These are phyloP conservation scores for Trichechus manatus DNA, from an alignment of 2,113 vertebrate species.

Conservation along the genomic window DNA sequence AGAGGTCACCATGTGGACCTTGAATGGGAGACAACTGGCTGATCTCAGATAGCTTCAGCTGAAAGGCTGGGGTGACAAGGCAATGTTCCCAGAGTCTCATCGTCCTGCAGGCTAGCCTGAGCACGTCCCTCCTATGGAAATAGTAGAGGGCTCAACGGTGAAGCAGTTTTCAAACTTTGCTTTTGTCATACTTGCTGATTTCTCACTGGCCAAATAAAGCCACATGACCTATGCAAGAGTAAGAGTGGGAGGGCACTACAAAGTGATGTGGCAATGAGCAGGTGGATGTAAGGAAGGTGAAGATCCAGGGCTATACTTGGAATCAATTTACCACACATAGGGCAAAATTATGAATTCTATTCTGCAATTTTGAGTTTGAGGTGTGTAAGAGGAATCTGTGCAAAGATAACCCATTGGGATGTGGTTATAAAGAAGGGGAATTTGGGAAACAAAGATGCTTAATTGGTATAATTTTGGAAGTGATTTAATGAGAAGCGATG, in stretches of 20 bases:
- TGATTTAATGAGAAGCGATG: background rate
- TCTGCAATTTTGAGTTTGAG: background rate
- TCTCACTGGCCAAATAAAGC: background rate
- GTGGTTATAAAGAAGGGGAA: fast-evolving
- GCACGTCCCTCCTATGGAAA: fast-evolving
- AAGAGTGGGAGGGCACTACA: background rate
- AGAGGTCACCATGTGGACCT: background rate
- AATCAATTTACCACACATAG: background rate
- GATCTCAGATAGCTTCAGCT: background rate
- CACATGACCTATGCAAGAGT: too few relatives aligned
- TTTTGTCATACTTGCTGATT: background rate
- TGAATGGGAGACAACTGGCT: fast-evolving
- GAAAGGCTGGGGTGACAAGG: background rate
- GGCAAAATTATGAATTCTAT: background rate
- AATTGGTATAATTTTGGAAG: background rate
- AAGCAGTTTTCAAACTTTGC: background rate
- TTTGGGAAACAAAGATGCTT: background rate
- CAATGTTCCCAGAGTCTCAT: background rate
- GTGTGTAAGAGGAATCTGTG: background rate
- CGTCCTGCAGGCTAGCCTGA: background rate
- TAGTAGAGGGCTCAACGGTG: fast-evolving
- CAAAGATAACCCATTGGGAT: background rate
- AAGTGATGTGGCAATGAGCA: background rate
- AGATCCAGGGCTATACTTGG: background rate
- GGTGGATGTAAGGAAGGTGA: background rate